Base-by-base conservation (phyloP, 2,888 invertebrate species). In the Charanyca ferruginea region DNA sequence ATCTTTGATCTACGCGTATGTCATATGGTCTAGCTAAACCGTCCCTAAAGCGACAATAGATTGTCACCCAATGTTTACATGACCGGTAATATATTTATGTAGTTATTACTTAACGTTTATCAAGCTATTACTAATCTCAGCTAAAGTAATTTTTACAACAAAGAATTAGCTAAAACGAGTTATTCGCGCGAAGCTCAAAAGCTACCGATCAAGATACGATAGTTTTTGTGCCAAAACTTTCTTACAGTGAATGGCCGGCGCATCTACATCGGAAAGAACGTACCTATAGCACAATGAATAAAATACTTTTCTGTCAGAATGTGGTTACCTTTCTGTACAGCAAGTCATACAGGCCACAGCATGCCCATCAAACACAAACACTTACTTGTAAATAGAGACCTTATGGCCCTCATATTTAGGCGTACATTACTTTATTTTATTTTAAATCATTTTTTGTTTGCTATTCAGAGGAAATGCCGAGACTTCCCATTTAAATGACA, bases 401-500 rank as follows among this genome's bases (percentile, higher is more conserved):
- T 88, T 90, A 90, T 85, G 70, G 51, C 75, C 66, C 77, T 68
- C 63, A 71, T 63, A 66, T 83, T 85, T 86, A 86, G 83, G 84
- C 72, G 52, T 73, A 81, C 70, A 80, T 85, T 81, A 73, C 75
- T 71, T 70, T 77, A 66, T 42, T 42, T 42, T 8, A 66, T 80
- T 72, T 72, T 72, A 70, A 83, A 51, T n/a, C 72, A 69, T 80
- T 93, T 92, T 92, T 93, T 92, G 87, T 86, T 84, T 76, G 80
- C 80, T 85, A 85, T 88, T 87, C 85, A 79, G 79, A 93, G 91
- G 90, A 92, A 93, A 93, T 94, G 88, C 92, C 90, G 79, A 85
- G 89, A 85, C 90, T 89, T 86, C 87, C 89, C 91, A 89, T 90
- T 90, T 89, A 90, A 90, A 90, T 84, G 88, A 88, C 86, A 84